Evolutionary conservation across 1,140 invertebrate genomes (phyloP).

Genomic region (Homarus americanus): DNA sequence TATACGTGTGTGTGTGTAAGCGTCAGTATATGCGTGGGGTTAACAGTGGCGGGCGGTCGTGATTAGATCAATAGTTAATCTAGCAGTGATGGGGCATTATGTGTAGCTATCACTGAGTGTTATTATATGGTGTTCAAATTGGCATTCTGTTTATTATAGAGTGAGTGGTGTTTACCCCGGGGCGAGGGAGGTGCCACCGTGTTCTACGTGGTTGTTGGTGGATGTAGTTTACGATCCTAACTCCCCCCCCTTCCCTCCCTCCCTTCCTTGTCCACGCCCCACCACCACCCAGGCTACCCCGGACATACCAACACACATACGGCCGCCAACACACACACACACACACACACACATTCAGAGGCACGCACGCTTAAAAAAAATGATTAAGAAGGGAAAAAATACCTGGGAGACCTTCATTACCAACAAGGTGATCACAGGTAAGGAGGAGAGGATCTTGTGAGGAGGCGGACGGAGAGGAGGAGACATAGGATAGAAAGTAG

Average conservation of each 20-base stretch:
- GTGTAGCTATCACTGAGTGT: constrained; percentile 1
- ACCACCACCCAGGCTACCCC: background rate
- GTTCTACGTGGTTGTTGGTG: constrained; percentile 2
- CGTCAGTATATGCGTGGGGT: too few species aligned
- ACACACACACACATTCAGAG: background rate
- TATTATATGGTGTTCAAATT: constrained; percentile 20
- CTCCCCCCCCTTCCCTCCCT: background rate
- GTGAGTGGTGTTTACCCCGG: background rate
- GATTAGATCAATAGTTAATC: background rate
- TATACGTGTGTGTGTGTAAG: background rate
- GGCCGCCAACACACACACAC: too few species aligned
- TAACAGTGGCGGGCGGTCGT: background rate
- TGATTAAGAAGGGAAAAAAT: too few species aligned
- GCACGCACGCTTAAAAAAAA: too few species aligned
- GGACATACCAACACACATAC: background rate
- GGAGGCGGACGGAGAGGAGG: too few species aligned
- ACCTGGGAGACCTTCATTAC: too few species aligned
- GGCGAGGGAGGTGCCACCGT: background rate
- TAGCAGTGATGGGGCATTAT: constrained; percentile 11
- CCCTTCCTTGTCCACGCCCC: background rate
- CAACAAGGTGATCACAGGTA: too few species aligned
- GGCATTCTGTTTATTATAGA: constrained; percentile 10
- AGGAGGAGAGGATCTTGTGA: too few species aligned
- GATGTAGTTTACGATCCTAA: background rate
- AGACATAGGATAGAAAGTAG: too few species aligned